Evolutionary conservation across 2,797 vertebrate genomes (phyloP).

Genomic region (Dallia pectoralis): DNA sequence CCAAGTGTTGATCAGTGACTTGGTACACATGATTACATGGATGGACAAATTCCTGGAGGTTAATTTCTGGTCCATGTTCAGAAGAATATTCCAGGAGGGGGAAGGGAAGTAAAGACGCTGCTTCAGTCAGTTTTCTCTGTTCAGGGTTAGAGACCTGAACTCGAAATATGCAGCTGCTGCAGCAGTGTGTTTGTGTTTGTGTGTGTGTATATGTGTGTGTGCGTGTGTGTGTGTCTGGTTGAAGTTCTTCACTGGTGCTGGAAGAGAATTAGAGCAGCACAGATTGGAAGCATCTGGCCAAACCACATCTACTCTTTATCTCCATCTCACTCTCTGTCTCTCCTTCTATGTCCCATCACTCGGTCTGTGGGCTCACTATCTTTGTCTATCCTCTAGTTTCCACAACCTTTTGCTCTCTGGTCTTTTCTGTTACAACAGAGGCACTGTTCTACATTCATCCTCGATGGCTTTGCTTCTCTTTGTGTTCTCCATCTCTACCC

Average conservation of each 20-base stretch:
- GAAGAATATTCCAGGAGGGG: no score
- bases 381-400: no score
- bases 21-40: not conserved
- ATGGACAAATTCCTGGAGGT: not conserved
- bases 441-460: constrained; percentile 45
- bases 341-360: no score
- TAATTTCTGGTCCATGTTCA: not conserved
- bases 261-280: constrained; percentile 4
- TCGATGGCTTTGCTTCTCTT: constrained; percentile 26
- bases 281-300: not conserved
- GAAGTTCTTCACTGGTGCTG: constrained; percentile 44
- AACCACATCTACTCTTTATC: not conserved
- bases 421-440: constrained; percentile 50
- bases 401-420: constrained; percentile 41
- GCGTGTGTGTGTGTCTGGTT: constrained; percentile 34
- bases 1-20: not conserved
- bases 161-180: not conserved
- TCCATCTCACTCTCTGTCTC: constrained; percentile 36
- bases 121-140: not conserved
- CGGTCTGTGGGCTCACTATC: no score
- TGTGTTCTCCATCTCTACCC: constrained; percentile 20
- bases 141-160: not conserved
- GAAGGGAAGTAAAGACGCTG: not conserved
- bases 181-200: constrained; percentile 34
- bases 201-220: constrained; percentile 7